phyloP scores from a whole-genome alignment of 2,888 invertebrate species.

The Archips xylosteana region DNA sequence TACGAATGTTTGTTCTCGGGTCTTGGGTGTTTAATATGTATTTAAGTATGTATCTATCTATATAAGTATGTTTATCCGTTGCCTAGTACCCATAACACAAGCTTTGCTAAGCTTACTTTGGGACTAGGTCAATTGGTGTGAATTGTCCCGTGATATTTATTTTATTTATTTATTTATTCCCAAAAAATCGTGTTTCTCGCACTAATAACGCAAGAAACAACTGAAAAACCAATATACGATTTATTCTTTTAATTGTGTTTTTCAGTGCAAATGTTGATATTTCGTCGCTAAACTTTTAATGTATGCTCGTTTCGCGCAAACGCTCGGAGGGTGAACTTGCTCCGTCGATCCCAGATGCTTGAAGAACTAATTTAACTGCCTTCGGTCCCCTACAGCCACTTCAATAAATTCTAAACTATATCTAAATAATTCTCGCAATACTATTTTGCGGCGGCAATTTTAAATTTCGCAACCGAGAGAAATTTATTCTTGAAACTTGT shows the following conservation, averaged over 20 bases:
- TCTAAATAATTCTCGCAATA: slow-evolving; percentile 41
- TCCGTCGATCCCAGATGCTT: slow-evolving; percentile 79
- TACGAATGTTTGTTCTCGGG: too few species aligned
- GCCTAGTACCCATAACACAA: too few species aligned
- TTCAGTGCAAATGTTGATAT: slow-evolving; percentile 70
- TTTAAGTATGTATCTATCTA: too few species aligned
- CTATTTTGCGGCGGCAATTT: slow-evolving; percentile 39
- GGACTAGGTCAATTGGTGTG: too few species aligned
- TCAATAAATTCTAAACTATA: slow-evolving; percentile 75
- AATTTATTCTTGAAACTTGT: slow-evolving; percentile 37
- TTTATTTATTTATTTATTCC: too few species aligned
- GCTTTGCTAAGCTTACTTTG: too few species aligned
- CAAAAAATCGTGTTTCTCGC: too few species aligned
- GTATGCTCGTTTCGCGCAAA: slow-evolving; percentile 76
- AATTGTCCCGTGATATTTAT: too few species aligned
- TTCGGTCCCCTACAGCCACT: slow-evolving; percentile 74
- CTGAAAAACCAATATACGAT: slow-evolving; percentile 19
- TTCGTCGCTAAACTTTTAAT: slow-evolving; percentile 80
- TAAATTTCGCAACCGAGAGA: slow-evolving; percentile 36
- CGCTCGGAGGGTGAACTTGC: slow-evolving; percentile 67
- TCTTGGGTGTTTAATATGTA: too few species aligned
- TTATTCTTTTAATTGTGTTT: slow-evolving; percentile 39
- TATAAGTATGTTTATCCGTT: too few species aligned
- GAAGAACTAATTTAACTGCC: slow-evolving; percentile 83
- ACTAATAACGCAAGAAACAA: not conserved